These are phyloP conservation scores for Zeus faber DNA, from an alignment of 2,113 vertebrate species.

Conservation along the genomic window DNA sequence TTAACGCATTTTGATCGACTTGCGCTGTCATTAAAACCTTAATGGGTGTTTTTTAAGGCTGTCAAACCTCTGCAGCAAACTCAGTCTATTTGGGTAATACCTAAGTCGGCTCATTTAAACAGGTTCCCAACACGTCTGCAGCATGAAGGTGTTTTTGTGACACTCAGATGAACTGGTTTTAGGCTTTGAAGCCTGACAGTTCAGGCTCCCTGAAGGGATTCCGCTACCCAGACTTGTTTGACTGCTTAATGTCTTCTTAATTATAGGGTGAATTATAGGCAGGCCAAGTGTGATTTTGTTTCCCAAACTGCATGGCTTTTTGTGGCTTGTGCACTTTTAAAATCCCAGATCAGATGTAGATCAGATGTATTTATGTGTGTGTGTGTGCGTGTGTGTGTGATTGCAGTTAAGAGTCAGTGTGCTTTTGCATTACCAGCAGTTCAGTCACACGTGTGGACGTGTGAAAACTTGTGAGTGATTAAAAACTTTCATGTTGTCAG, in stretches of 20 bases:
- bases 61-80: too few relatives aligned
- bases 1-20: too few relatives aligned
- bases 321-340: too few relatives aligned
- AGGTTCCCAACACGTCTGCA: conserved; percentile 41
- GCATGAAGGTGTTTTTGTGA: conserved; percentile 65
- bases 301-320: conserved; percentile 35
- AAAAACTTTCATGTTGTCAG: too few relatives aligned
- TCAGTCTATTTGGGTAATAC: too few relatives aligned
- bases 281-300: conserved; percentile 57
- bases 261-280: too few relatives aligned
- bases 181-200: conserved; percentile 79
- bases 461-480: background rate
- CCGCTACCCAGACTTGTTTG: conserved; percentile 86
- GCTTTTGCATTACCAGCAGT: too few relatives aligned
- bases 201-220: conserved; percentile 68
- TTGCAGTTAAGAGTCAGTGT: background rate
- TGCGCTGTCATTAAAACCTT: too few relatives aligned
- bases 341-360: too few relatives aligned
- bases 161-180: conserved; percentile 78
- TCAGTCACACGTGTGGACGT: background rate
- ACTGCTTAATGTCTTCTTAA: conserved; percentile 71
- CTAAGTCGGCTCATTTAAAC: conserved; percentile 27
- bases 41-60: background rate
- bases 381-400: background rate
- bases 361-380: too few relatives aligned